Conservation (phyloP, 1,140 invertebrate genomes). For the Trichonephila clavipes region DNA sequence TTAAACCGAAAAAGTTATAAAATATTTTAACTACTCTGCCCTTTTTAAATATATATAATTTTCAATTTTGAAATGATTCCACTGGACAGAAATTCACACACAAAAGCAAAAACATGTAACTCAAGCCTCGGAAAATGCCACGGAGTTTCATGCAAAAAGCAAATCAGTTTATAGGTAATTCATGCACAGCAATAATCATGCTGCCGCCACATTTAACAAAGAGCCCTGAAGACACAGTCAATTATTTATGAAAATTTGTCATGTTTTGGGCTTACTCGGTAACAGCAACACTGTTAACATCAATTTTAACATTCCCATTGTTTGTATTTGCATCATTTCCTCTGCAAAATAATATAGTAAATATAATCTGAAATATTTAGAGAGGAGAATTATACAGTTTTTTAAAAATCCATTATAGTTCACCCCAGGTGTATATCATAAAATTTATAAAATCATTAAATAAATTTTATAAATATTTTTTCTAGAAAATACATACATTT, state of each 20-base stretch:
- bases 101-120: neutral
- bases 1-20: neutral
- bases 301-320: slow-evolving; percentile 70
- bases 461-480: too few species aligned
- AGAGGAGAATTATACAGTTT: neutral
- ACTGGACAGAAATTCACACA: neutral
- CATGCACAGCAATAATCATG: slow-evolving; percentile 69
- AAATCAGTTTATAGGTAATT: neutral
- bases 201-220: slow-evolving; percentile 33
- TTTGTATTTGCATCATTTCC: slow-evolving; percentile 65
- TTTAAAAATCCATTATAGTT: too few species aligned
- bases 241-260: slow-evolving; percentile 36
- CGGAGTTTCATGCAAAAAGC: slow-evolving; percentile 10
- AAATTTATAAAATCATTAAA: too few species aligned
- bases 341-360: slow-evolving; percentile 60
- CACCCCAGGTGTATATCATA: too few species aligned
- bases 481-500: too few species aligned
- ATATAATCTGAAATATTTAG: neutral
- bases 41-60: too few species aligned
- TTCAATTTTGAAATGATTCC: too few species aligned
- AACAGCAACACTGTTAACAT: slow-evolving; percentile 63
- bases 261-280: slow-evolving; percentile 66
- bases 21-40: neutral
- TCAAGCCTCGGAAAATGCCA: neutral
- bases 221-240: slow-evolving; percentile 36